Evolutionary conservation across 2,113 vertebrate genomes (phyloP), one percentile per base, ranked within the genome.

Genomic region (Terrapene triunguis): DNA sequence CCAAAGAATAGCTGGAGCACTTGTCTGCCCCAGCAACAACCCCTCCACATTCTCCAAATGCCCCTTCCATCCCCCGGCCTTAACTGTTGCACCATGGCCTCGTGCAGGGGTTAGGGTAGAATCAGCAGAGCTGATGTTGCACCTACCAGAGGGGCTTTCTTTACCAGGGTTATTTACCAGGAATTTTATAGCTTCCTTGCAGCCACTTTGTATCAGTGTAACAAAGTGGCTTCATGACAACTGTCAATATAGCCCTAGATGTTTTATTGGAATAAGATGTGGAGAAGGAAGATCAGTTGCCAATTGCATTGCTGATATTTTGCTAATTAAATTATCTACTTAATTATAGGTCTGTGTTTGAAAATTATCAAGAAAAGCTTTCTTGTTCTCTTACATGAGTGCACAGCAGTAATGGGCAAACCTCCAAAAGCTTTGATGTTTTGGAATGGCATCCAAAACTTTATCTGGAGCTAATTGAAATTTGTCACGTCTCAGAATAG

Each of bases 101-200:
- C 10, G 42, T 57, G 3, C 19, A 55, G 38, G 24, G 21, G 81
- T 17, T 29, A 84, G 9, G n/a, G 14, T 82, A 54, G 22, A 54
- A 10, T 38, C 65, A 38, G 8, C 38, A 55, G 38, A 82, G 80
- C 19, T 65, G 42, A 12, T 32, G 10, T 4, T 53, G 9, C 4
- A 82, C 0, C 35, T 38, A 38, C 10, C 44, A 82, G 50, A 21
- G 19, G 44, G 0, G 0, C 17, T 89, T 72, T 54, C 53, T 8
- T 10, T 53, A 50, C 17, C 19, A 38, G 35, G 65, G 13, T n/a
- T 72, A 55, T 89, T 48, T 74, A 42, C 38, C 24, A 17, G 9
- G 24, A 10, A 8, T 12, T 2, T 3, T 51, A 54, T 69, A 74
- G 27, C 47, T 62, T 91, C 55, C 38, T 80, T 0, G 1, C 35